Percentiles rank a stretch among this genome's conserved stretches.
phyloP scores from a whole-genome alignment of 2,113 vertebrate species.

The Plestiodon gilberti region DNA sequence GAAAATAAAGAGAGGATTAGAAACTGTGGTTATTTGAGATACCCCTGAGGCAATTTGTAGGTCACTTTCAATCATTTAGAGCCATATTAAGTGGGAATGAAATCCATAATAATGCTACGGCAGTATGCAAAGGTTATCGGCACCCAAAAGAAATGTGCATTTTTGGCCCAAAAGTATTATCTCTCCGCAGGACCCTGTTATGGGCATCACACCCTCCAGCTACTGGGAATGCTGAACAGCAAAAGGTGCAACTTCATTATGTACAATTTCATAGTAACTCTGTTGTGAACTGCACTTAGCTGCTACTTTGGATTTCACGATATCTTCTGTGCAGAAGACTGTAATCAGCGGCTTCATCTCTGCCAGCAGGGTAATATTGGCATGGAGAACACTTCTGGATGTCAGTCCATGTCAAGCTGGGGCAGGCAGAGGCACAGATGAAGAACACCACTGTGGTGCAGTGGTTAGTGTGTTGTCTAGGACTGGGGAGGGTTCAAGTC shows the following conservation, averaged over 20 bases:
- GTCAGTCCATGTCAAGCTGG: not conserved
- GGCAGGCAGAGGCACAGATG: not conserved
- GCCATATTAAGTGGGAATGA: constrained; percentile 25
- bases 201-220: not conserved
- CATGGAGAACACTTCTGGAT: not conserved
- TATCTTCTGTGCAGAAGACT: not conserved
- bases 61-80: constrained; percentile 28
- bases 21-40: constrained; percentile 41
- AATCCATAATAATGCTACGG: not conserved
- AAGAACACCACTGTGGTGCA: not conserved
- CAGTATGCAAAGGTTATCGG: not conserved
- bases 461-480: not conserved
- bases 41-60: constrained; percentile 28
- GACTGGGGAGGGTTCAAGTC: not conserved
- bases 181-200: too few species aligned
- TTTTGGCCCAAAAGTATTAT: not conserved
- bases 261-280: not conserved
- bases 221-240: not conserved
- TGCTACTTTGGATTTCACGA: too few species aligned
- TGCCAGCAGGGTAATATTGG: not conserved
- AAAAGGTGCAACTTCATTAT: not conserved
- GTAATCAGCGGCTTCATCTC: not conserved
- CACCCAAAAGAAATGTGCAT: not conserved
- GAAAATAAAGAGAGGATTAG: constrained; percentile 52
- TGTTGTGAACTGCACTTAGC: not conserved